Base-by-base conservation (phyloP, 2,113 vertebrate species). In the Hirundichthys speculiger region DNA sequence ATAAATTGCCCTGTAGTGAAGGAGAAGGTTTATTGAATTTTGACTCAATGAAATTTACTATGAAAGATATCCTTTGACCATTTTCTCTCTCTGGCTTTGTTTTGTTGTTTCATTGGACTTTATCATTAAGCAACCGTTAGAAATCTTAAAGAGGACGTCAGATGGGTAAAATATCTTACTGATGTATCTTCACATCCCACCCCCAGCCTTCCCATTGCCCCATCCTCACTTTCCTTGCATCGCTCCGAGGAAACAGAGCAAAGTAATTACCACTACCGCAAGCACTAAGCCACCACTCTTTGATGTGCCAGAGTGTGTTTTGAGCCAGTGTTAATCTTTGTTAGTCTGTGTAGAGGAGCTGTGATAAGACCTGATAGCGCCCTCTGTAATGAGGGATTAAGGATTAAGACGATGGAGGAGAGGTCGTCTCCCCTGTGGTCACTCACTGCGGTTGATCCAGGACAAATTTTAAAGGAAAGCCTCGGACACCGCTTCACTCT, bases 291-390 rank as follows among this genome's bases (percentile, higher is more conserved):
- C 34, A 52, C 49, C 38, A 15, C 62, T 77, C 86, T 87, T 88
- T 90, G 83, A 90, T 88, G 87, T 86, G 64, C 64, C 70, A 48
- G 80, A 49, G 80, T 77, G 80, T 64, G 61, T 57, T 77, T 80
- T 82, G 83, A 90, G 84, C 83, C 79, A 58, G 77, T 79, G 84
- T 88, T 90, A 88, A 90, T 89, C 89, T 88, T 67, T 76, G 58
- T 77, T 83, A 74, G 86, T 71, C 75, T 83, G 82, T 82, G 69
- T 77, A 67, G 83, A 78, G 73, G 78, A 80, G 43, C 73, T 70
- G 54, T 5, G 85, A 86, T 87, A 82, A 87, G 14, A 64, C 72
- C 66, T 25, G 83, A 86, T 88, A 81, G 74, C 12, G 2, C 64
- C 21, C 81, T 69, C 85, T 71, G 79, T 88, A 88, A 89, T 88